Conservation (phyloP, 2,113 vertebrate species). For the Otolemur garnettii region DNA sequence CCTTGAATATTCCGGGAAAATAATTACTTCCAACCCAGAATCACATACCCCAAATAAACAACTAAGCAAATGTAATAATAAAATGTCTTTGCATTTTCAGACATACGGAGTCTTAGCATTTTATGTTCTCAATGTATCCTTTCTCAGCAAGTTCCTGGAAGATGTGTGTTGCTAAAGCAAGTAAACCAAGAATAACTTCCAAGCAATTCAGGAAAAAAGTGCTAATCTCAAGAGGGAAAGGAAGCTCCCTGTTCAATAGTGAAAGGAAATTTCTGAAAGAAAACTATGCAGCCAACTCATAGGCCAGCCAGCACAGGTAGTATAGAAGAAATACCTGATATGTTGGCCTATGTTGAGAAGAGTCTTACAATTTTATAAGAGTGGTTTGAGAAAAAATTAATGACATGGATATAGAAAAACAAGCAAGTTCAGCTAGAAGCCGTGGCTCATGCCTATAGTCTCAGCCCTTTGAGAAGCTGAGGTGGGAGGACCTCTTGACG, state of each 20-base stretch:
- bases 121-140: not conserved
- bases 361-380: not conserved
- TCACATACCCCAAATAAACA: not conserved
- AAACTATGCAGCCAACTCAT: not conserved
- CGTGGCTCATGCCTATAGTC: too few relatives aligned
- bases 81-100: not conserved
- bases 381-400: not conserved
- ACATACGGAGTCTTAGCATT: not conserved
- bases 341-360: not conserved
- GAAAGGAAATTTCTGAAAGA: not conserved
- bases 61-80: not conserved
- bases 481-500: too few relatives aligned
- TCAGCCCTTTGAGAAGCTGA: too few relatives aligned
- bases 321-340: not conserved
- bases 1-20: not conserved
- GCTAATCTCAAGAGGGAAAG: not conserved
- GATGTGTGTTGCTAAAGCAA: not conserved
- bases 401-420: not conserved
- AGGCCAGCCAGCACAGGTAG: not conserved
- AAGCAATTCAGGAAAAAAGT: not conserved
- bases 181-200: not conserved
- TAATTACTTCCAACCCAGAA: not conserved
- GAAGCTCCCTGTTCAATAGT: not conserved
- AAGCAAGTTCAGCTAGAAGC: not conserved
- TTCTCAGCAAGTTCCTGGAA: not conserved